Percentiles rank a stretch among this genome's conserved stretches.
These are phyloP conservation scores for Epinotia nisella DNA, from an alignment of 2,888 invertebrate species.

Conservation along the genomic window DNA sequence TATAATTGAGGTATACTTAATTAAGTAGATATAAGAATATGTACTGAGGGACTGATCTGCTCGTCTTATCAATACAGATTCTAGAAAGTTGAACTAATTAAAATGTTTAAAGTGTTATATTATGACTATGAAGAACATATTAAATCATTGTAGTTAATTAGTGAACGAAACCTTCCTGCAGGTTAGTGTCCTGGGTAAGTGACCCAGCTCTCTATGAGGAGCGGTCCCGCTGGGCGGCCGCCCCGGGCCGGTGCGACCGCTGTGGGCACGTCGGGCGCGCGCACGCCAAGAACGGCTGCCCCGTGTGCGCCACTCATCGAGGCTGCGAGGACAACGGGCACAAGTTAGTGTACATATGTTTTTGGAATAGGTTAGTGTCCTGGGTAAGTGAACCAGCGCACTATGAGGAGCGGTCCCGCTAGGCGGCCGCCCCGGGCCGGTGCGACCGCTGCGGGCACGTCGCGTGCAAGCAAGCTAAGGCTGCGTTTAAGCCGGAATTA, in stretches of 20 bases:
- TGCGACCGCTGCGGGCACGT: constrained; percentile 90
- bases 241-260: constrained; percentile 87
- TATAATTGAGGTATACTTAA: no score
- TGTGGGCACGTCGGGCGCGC: constrained; percentile 89
- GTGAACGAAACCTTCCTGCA: no score
- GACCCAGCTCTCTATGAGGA: constrained; percentile 83
- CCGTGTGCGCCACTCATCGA: constrained; percentile 84
- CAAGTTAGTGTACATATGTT: constrained; percentile 74
- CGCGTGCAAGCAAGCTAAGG: constrained; percentile 87
- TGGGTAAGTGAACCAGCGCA: constrained; percentile 50
- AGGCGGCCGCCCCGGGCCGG: constrained; percentile 84
- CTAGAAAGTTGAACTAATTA: no score
- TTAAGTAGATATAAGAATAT: no score
- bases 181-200: constrained; percentile 87
- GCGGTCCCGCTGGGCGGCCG: constrained; percentile 79
- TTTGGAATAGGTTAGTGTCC: neutral
- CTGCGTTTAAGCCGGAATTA: no score
- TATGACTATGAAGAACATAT: no score
- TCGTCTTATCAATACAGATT: no score
- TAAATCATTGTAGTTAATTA: no score
- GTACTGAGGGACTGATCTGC: no score
- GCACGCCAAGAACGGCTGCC: constrained; percentile 88
- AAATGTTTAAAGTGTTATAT: no score
- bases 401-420: constrained; percentile 83
- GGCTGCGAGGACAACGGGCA: constrained; percentile 87